phyloP scores from a whole-genome alignment of 1,140 invertebrate genomes.

The Armadillidium nasatum region DNA sequence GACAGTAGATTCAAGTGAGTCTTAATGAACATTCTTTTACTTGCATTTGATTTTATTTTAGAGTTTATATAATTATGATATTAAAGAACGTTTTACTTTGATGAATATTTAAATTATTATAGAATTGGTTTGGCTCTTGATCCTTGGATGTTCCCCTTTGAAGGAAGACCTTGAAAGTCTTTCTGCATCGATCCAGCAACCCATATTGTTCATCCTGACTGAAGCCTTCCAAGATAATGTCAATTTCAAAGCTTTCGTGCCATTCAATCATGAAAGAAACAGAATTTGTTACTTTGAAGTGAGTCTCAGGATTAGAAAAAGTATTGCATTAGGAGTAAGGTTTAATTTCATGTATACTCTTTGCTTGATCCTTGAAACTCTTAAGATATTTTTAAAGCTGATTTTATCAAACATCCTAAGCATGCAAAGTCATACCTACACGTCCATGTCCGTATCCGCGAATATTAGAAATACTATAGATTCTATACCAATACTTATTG shows the following conservation, averaged over 20 bases:
- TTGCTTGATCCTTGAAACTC: too few relatives aligned
- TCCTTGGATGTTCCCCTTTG: slow-evolving; percentile 66
- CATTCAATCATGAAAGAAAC: slow-evolving; percentile 46
- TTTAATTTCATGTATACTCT: too few relatives aligned
- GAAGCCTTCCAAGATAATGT: slow-evolving; percentile 62
- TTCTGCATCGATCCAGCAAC: slow-evolving; percentile 54
- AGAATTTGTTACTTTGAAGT: slow-evolving; percentile 46
- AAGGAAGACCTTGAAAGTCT: slow-evolving; percentile 54
- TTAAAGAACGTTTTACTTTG: not conserved
- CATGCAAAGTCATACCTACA: too few relatives aligned
- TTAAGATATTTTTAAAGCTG: too few relatives aligned
- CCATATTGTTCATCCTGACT: slow-evolving; percentile 61
- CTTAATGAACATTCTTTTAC: slow-evolving; percentile 20
- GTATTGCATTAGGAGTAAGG: too few relatives aligned
- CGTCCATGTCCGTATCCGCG: too few relatives aligned
- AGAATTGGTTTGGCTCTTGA: slow-evolving; percentile 60
- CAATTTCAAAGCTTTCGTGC: slow-evolving; percentile 58
- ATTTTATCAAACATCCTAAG: too few relatives aligned
- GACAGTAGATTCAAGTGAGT: slow-evolving; percentile 58
- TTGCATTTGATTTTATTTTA: not conserved
- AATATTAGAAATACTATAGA: too few relatives aligned
- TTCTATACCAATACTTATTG: too few relatives aligned
- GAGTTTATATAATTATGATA: not conserved
- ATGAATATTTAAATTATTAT: not conserved
- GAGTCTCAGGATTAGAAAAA: not conserved